Evolutionary conservation across 2,888 invertebrate species (phyloP), one percentile per base, ranked within the genome.

Genomic region (Phortica okadai): DNA sequence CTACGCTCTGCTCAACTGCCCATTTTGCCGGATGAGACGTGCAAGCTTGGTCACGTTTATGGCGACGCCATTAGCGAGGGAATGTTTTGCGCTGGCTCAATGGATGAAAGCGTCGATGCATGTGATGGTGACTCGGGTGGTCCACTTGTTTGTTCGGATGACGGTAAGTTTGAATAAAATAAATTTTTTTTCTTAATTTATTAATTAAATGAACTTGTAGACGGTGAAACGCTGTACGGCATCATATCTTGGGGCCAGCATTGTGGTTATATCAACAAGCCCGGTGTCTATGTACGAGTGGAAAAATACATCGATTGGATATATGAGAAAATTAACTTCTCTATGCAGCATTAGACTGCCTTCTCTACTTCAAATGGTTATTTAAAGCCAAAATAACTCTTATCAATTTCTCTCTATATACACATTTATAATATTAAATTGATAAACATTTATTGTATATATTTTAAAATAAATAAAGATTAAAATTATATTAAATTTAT

Each of bases 81-180:
- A 14, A 96, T 96, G 95, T 93, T 96, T 82, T 97, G 97, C 90
- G 97, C 97, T 33, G 97, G 96, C 2, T 94, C 93, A 85, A 91
- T 96, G 77, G 94, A 94, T 81, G 96, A 95, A 75, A 95, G 95
- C 50, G 93, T 94, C 0, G 97, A 97, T 89, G 94, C 96, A 10
- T 97, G 97, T 84, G 95, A 96, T 87, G 97, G 97, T 1, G 97
- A 97, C 89, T 95, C 95, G 56, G 97, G 97, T 41, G 97, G 97
- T n/a, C 96, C 97, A 7, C 91, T 96, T 33, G 95, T 95, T 67
- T 96, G 96, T 88, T 90, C 93, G 78, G 92, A 93, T 82, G 92
- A 93, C 81, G 94, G 94, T 94, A 83, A 76, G 75, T 69, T 21
- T 8, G 0, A 50, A 4, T 6, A 45, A 45, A 59, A 42, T 59